Evolutionary conservation across 2,797 vertebrate species (phyloP).

Genomic region (Dryobates pubescens): DNA sequence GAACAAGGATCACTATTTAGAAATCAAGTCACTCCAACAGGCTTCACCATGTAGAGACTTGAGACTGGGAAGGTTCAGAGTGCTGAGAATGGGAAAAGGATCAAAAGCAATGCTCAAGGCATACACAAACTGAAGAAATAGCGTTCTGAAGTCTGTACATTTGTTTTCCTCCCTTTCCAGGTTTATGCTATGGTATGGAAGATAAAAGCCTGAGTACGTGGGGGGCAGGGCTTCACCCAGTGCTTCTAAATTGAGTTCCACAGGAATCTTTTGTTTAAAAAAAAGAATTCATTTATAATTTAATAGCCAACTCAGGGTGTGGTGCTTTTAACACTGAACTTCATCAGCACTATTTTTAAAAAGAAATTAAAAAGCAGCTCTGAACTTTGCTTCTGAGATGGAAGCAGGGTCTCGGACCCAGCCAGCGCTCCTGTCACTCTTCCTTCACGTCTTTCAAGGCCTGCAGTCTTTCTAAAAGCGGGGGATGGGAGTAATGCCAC

Average conservation of each 20-base stretch:
- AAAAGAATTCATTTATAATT: constrained; percentile 38
- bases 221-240: neutral
- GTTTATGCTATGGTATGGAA: neutral
- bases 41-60: constrained; percentile 2
- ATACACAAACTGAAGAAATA: constrained; percentile 21
- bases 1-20: neutral
- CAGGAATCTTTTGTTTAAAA: constrained; percentile 29
- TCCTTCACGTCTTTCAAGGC: constrained; percentile 89
- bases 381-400: constrained; percentile 62
- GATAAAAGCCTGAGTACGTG: neutral
- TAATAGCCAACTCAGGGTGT: constrained; percentile 43
- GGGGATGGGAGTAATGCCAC: constrained; percentile 99
- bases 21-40: neutral
- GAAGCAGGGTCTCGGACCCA: constrained; percentile 39
- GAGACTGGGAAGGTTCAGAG: constrained; percentile 24
- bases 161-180: constrained; percentile 20
- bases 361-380: constrained; percentile 47
- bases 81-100: neutral
- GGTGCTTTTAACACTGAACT: constrained; percentile 22
- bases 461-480: constrained; percentile 95
- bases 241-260: constrained; percentile 30
- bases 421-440: constrained; percentile 82
- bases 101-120: constrained; percentile 56
- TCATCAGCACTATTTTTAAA: constrained; percentile 15
- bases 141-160: neutral